Evolutionary conservation across 2,888 invertebrate species (phyloP), one percentile per base, ranked within the genome.

Genomic region (Drosophila paranaensis): DNA sequence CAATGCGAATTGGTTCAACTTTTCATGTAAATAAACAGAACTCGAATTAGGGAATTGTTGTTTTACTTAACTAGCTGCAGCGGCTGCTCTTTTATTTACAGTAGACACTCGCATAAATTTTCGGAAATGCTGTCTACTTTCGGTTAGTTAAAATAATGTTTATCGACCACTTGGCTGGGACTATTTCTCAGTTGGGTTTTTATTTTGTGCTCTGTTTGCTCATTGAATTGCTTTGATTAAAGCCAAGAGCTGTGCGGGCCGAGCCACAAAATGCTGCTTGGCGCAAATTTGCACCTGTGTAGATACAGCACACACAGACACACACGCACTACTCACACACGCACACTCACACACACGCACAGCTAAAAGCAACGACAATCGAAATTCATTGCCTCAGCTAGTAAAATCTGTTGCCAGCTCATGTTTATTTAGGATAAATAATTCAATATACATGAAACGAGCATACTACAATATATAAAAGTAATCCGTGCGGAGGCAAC

Each of bases 351-450:
- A 20, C 20, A 20, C 20, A 20, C 20, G 2, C 2, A 2, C 20
- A 48, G 30, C 30, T 48, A 11, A 16, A 54, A 14, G 54, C 48
- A 65, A 81, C 58, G 54, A 39, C 65, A 74, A 67, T 71, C 68
- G 71, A 77, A 75, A 74, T 79, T 74, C 63, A 74, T 65, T 78
- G 79, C 57, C 54, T 71, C 42, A 11, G 54, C 69, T 61, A 68
- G 80, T 63, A 71, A 83, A 83, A 88, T 88, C 88, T 88, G 69
- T 72, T 77, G 64, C 58, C 73, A 72, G 88, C 70, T 78, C 79
- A 77, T 89, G 85, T 86, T 86, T 82, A 81, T 75, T 86, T 89
- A 84, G 86, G 86, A 85, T 89, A 82, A 86, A 86, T 86, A 89
- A 89, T 86, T 88, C 88, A 86, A 86, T 89, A 84, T 88, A 77